Base-by-base conservation (phyloP, 2,888 invertebrate genomes). In the Clostera curtula region DNA sequence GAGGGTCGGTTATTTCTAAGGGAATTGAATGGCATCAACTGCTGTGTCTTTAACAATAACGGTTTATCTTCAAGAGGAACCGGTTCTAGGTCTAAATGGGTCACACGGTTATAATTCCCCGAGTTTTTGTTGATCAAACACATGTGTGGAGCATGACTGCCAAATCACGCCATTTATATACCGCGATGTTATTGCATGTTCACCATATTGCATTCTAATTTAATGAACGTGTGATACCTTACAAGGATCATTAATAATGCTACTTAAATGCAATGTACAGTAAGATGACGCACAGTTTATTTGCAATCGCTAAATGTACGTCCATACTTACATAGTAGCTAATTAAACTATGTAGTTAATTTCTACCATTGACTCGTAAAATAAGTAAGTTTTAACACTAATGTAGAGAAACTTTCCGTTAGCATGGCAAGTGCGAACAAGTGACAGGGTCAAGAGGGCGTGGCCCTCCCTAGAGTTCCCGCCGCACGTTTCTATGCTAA, bases 51-150 rank as follows among this genome's bases (percentile, higher is more conserved):
- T 66, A 73, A 83, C 80, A 80, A 83, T 74, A 58, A 62, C 66
- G 63, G 59, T 56, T 64, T 61, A 68, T 74, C 77, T 74, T 74
- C 66, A 73, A 73, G 77, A 75, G 65, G 62, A 76, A 83, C 83
- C 83, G 83, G 83, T 83, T 80, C 64, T 63, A 65, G 62, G 56
- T 50, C 68, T 77, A 80, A 82, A 83, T 82, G 82, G 83, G 82
- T 83, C 82, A 80, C 83, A 83, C 83, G 82, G 80, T 80, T 74
- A 62, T 68, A 68, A 63, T 66, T 68, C 69, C 73, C 65, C 57
- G 62, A 62, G 63, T 9, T 23, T 23, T 74, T 74, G 72, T 75
- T 75, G 66, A 70, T 54, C 56, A 59, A 56, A 44, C 50, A 38
- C 40, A 48, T 49, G 42, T 36, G 36, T 35, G 29, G 26, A 37